Percentiles rank a stretch among this genome's conserved stretches.
Evolutionary conservation across 2,797 vertebrate genomes (phyloP).

Genomic region (Microctenopoma stevenorrisi): DNA sequence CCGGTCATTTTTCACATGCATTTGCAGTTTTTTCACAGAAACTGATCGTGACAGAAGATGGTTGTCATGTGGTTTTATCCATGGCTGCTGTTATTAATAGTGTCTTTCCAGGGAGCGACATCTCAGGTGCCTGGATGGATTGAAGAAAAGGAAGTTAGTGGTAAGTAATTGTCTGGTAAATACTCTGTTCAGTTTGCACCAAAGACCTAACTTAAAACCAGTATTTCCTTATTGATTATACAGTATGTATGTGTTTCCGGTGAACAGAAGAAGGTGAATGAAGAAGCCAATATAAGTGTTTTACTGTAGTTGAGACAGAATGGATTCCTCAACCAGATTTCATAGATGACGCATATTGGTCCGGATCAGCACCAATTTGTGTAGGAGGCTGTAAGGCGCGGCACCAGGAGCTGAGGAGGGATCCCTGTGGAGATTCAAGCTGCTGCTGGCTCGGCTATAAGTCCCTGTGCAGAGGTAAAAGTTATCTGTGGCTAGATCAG

Average conservation of each 20-base stretch:
- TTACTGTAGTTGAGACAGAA: conserved; percentile 65
- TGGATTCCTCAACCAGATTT: conserved; percentile 53
- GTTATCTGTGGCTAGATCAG: background rate
- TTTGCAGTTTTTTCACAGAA: conserved; percentile 19
- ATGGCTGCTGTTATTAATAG: conserved; percentile 62
- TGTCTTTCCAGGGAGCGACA: conserved; percentile 46
- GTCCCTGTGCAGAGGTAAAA: conserved; percentile 86
- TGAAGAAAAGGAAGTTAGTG: conserved; percentile 74
- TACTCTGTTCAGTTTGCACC: background rate
- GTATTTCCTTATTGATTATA: background rate
- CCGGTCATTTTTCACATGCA: conserved; percentile 6
- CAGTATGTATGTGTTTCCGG: background rate
- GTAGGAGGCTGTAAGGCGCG: conserved; percentile 82
- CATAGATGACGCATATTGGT: conserved; percentile 84
- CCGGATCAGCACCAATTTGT: conserved; percentile 86
- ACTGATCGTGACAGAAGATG: conserved; percentile 38
- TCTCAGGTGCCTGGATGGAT: conserved; percentile 65
- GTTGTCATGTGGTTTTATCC: conserved; percentile 31
- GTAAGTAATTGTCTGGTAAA: conserved; percentile 58
- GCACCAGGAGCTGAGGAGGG: conserved; percentile 86
- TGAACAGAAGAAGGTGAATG: background rate
- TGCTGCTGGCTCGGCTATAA: conserved; percentile 91
- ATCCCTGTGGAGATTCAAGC: conserved; percentile 86
- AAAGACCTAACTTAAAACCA: background rate
- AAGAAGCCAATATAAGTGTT: conserved; percentile 10